Conservation (phyloP, 2,888 invertebrate genomes). For the Tolmerus cingulatus region DNA sequence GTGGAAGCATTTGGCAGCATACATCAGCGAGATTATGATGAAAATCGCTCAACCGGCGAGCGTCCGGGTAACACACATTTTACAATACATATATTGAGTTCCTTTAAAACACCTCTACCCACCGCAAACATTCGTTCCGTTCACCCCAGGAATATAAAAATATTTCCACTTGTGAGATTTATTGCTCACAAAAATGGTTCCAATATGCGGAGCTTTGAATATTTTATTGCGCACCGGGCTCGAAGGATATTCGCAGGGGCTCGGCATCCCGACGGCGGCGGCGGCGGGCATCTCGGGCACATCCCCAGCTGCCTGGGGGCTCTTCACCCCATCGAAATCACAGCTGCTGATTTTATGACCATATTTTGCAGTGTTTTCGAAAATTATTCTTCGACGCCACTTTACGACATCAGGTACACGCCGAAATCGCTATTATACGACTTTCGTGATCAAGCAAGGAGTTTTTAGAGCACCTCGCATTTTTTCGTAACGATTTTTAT, state of each 20-base stretch:
- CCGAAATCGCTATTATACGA: slow-evolving; percentile 4
- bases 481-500: neutral
- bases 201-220: slow-evolving; percentile 37
- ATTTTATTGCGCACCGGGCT: slow-evolving; percentile 20
- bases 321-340: slow-evolving; percentile 7
- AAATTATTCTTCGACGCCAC: neutral
- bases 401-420: slow-evolving; percentile 36
- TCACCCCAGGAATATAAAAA: slow-evolving; percentile 21
- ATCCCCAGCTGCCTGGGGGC: neutral
- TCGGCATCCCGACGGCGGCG: neutral
- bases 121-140: slow-evolving; percentile 1
- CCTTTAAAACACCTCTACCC: neutral
- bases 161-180: slow-evolving; percentile 20
- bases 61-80: neutral
- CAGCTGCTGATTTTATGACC: slow-evolving; percentile 37
- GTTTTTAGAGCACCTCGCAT: neutral
- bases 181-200: slow-evolving; percentile 30
- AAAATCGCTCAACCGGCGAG: neutral
- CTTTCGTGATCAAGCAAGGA: neutral
- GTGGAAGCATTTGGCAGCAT: neutral
- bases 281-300: neutral
- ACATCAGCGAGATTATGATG: slow-evolving; percentile 16
- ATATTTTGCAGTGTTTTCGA: slow-evolving; percentile 25
- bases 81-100: slow-evolving; percentile 1
- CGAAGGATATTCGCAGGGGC: neutral